Evolutionary conservation across 1,140 invertebrate genomes (phyloP), one percentile per base, ranked within the genome.

Genomic region (Wasmannia auropunctata): DNA sequence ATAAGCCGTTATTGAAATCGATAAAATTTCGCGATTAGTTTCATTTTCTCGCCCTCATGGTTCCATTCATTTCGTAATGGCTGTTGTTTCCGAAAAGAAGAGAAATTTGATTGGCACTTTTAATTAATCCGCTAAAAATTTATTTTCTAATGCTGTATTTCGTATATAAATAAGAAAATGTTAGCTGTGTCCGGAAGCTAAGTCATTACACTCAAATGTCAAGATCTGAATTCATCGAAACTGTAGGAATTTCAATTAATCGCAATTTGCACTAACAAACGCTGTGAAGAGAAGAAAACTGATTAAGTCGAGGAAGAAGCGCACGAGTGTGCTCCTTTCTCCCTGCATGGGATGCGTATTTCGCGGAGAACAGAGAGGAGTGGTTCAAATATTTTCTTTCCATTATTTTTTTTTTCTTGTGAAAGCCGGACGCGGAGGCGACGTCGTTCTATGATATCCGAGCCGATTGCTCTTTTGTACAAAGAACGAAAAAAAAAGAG

Each of bases 391-490:
- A 22, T 54, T 14, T 51, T 43, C 1, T 56, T 72, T 25, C 4
- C 3, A 19, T 2, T 58, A 22, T 28, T 19, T 31, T 54, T 22
- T 77, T 43, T 37, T 56, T 19, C n/a, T 40, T 19, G 22, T 46
- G 25, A 79, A 46, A 37, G 14, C 22, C 34, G 2, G 49, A 16
- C 10, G 5, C 10, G 60, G 22, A 25, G 60, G 22, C 43, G 43
- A 14, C 31, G n/a, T 69, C 62, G 43, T 80, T 80, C 31, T 51
- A 60, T 31, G 75, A 83, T 85, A 70, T 76, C 31, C 31, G 65
- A 88, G 63, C 56, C 76, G 43, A 22, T 79, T 69, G 86, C 63
- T 88, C 49, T 88, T 88, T 87, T 85, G 56, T 88, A 72, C 56
- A 75, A 65, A 88, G 31, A 54, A 43, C 31, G 22, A 62, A 34